Conservation (phyloP, 2,113 vertebrate species). For the Oreocharis arfaki region DNA sequence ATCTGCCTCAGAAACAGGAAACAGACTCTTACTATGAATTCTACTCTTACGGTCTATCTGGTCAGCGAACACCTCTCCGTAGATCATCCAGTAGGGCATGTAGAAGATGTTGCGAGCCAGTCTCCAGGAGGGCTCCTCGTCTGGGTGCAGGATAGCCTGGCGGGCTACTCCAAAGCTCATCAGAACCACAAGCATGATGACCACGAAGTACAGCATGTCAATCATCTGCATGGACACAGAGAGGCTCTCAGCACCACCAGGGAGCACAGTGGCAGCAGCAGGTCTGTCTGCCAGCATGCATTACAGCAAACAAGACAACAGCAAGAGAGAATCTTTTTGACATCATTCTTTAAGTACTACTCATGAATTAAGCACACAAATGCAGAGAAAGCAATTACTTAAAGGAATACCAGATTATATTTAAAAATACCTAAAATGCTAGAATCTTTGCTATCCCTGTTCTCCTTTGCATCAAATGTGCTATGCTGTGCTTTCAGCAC, state of each 20-base stretch:
- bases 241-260: background rate
- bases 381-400: background rate
- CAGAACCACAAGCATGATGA: constrained; percentile 97
- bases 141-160: constrained; percentile 95
- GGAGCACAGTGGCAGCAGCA: background rate
- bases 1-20: constrained; percentile 91
- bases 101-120: constrained; percentile 99
- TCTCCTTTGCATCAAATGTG: background rate
- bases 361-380: background rate
- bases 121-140: constrained; percentile 96
- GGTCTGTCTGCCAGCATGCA: background rate
- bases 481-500: background rate
- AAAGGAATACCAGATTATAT: background rate
- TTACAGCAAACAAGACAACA: background rate
- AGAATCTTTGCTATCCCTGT: background rate
- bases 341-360: background rate
- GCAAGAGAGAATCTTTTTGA: background rate
- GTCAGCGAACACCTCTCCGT: constrained; percentile 99
- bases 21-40: constrained; percentile 99
- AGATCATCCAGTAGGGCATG: constrained; percentile 99
- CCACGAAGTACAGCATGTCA: constrained; percentile 98
- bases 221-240: constrained; percentile 83
- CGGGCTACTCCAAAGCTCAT: constrained; percentile 98
- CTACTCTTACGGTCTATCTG: constrained; percentile 99
- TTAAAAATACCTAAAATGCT: background rate